Base-by-base conservation (phyloP, 2,888 invertebrate genomes). In the Ectemnius continuus region DNA sequence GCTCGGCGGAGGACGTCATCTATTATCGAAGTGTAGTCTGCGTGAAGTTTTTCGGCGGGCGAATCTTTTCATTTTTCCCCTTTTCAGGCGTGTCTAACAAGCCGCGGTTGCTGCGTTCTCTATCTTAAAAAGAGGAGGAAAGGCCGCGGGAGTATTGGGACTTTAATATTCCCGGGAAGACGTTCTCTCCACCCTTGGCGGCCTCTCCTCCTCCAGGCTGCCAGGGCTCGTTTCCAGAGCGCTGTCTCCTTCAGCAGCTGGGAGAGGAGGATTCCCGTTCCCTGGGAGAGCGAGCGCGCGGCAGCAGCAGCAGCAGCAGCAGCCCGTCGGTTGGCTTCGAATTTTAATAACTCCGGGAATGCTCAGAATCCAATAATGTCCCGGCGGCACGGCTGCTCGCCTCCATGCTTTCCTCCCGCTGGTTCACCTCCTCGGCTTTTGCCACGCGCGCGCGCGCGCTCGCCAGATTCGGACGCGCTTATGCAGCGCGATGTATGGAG, bases 291-390 rank as follows among this genome's bases (percentile, higher is more conserved):
- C 23, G 0, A 3, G 23, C 23, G 23, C 23, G 23, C 23, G 3
- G 2, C 23, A 23, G 23, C 23, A 23, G 23, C 20, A 20, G 20
- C 20, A 20, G 20, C 23, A 23, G 23, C 23, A 56, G 62, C 20
- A 26, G 47, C 23, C 56, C 48, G 84, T 88, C 82, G 88, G 85
- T 87, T 88, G 86, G 88, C 88, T 87, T 87, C 89, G 88, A 90
- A 90, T 90, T 90, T 90, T 89, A 90, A 90, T 90, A 90, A 90
- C 90, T 89, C 85, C 75, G 88, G 84, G 90, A 89, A 90, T 89
- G 89, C 81, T 88, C 88, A 89, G 90, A 90, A 89, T 90, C 89
- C 88, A 89, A 90, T 90, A 90, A 90, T 89, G 88, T 88, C 86
- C 86, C 85, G 81, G 61, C n/a, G 73, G 36, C 82, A 78, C 82